A percentile compares a stretch with the other conserved stretches of the same genome.
Evolutionary conservation across 2,888 invertebrate species (phyloP).

Genomic region (Drosophila aldrichi): DNA sequence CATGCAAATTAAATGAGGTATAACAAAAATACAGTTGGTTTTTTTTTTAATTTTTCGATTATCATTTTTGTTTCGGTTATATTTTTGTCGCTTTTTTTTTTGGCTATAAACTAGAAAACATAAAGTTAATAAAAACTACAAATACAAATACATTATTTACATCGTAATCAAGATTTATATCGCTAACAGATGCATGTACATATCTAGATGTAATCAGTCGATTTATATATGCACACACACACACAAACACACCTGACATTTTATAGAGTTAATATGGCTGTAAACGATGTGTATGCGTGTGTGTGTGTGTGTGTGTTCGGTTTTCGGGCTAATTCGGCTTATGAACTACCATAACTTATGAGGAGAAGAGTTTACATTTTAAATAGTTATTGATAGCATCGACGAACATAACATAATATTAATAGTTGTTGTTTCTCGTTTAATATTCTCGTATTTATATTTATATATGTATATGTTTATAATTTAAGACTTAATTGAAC

Average conservation of each 20-base stretch:
- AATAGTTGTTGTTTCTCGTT: constrained; percentile 37
- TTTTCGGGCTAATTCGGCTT: constrained; percentile 57
- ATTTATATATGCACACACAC: constrained; percentile 54
- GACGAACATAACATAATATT: constrained; percentile 29
- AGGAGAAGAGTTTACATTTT: constrained; percentile 65
- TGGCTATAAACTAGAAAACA: constrained; percentile 79
- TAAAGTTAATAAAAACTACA: constrained; percentile 61
- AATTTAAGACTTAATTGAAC: constrained; percentile 72
- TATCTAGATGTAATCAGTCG: constrained; percentile 75
- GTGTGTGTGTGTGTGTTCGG: constrained; percentile 24
- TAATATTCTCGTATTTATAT: not conserved
- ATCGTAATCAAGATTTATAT: constrained; percentile 55
- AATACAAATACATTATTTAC: constrained; percentile 62
- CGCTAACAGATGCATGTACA: constrained; percentile 56
- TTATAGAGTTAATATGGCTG: constrained; percentile 77
- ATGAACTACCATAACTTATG: constrained; percentile 69
- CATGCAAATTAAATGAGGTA: constrained; percentile 55
- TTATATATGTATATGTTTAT: constrained; percentile 7
- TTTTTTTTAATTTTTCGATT: constrained; percentile 48
- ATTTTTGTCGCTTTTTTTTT: constrained; percentile 45
- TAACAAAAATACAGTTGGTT: constrained; percentile 32
- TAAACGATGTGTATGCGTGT: constrained; percentile 39
- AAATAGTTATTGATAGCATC: constrained; percentile 46
- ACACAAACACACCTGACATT: constrained; percentile 42
- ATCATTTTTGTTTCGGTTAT: constrained; percentile 57